Evolutionary conservation across 2,888 invertebrate species (phyloP).

Genomic region (Drosophila infuscata): DNA sequence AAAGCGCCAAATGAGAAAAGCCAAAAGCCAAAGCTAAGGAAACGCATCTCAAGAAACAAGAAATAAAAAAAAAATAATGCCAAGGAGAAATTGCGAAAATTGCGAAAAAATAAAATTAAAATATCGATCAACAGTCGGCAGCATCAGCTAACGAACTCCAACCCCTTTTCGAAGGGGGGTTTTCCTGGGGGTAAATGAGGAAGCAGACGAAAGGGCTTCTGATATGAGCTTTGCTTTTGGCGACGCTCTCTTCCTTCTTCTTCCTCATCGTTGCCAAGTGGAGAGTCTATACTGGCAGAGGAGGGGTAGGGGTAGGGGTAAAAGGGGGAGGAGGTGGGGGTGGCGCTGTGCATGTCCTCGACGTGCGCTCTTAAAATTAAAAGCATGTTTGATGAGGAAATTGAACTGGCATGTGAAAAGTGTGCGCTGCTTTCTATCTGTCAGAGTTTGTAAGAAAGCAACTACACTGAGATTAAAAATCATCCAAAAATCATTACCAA

Average conservation of each 20-base stretch:
- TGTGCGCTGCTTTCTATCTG: constrained; percentile 13
- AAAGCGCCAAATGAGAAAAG: constrained; percentile 73
- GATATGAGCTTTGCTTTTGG: constrained; percentile 63
- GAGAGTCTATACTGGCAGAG: constrained; percentile 3
- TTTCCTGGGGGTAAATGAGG: constrained; percentile 56
- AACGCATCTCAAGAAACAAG: constrained; percentile 61
- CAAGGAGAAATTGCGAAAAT: constrained; percentile 47
- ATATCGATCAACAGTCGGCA: constrained; percentile 82
- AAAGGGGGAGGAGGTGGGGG: neutral
- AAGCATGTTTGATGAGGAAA: constrained; percentile 80
- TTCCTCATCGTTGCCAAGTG: constrained; percentile 23
- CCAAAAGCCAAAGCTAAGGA: constrained; percentile 76
- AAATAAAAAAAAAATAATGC: constrained; percentile 31
- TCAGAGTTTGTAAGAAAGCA: constrained; percentile 17
- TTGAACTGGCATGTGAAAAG: constrained; percentile 69
- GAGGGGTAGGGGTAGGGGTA: neutral
- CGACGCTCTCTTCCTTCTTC: constrained; percentile 27
- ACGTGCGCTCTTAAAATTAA: constrained; percentile 75
- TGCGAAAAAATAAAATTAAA: constrained; percentile 82
- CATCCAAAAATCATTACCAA: too few relatives aligned
- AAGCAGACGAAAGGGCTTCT: constrained; percentile 65
- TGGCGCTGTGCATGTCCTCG: constrained; percentile 55
- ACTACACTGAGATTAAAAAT: neutral
- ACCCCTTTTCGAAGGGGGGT: constrained; percentile 73
- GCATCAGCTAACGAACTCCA: constrained; percentile 80